Evolutionary conservation across 2,113 vertebrate genomes (phyloP).

Genomic region (Campylomormyrus numenius): DNA sequence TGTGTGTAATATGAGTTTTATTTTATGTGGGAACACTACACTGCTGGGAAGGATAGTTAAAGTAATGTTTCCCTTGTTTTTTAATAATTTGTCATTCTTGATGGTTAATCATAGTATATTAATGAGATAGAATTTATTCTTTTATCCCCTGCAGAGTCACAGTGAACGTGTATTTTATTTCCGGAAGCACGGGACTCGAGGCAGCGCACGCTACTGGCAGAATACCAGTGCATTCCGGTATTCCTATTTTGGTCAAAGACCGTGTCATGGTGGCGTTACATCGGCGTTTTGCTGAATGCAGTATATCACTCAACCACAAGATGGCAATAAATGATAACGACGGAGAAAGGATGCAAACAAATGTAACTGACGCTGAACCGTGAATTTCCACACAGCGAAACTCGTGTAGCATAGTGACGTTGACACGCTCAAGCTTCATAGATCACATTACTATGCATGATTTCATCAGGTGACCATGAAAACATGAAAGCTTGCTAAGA

Average conservation of each 20-base stretch:
- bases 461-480: neutral
- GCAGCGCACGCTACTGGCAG: neutral
- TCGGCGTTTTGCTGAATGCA: neutral
- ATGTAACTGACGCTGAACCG: neutral
- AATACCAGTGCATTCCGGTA: neutral
- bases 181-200: neutral
- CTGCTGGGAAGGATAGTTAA: neutral
- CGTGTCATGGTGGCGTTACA: neutral
- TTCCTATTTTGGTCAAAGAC: neutral
- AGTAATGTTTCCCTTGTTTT: neutral
- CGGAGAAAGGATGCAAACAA: neutral
- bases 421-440: neutral
- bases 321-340: slow-evolving; percentile 6
- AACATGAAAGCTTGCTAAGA: neutral
- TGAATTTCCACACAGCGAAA: neutral
- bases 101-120: neutral
- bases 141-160: neutral
- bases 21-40: neutral
- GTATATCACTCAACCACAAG: neutral
- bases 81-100: neutral
- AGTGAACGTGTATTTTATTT: neutral
- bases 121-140: neutral
- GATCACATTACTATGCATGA: neutral
- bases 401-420: neutral
- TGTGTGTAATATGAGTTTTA: neutral